These are phyloP conservation scores for Halcyon malimbica DNA, from an alignment of 2,113 vertebrate species.

Conservation along the genomic window DNA sequence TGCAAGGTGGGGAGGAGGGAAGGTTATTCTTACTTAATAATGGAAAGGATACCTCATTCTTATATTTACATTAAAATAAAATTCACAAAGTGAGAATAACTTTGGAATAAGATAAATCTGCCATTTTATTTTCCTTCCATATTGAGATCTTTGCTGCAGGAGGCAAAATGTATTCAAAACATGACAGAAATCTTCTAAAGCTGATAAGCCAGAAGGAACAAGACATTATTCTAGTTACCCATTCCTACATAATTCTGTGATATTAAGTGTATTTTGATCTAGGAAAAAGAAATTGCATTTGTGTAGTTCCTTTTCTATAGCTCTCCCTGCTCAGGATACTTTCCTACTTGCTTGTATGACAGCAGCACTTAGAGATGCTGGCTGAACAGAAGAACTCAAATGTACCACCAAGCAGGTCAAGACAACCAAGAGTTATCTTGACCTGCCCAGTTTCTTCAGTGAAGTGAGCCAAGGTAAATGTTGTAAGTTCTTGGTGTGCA, in stretches of 20 bases:
- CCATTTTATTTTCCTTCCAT: not conserved
- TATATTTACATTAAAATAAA: conserved; percentile 31
- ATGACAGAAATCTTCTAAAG: not conserved
- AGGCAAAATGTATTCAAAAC: not conserved
- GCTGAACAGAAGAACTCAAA: not conserved
- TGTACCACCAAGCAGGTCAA: not conserved
- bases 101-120: not conserved
- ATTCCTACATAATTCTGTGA: not conserved
- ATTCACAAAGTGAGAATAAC: not conserved
- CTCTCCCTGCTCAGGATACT: not conserved
- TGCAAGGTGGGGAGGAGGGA: not conserved
- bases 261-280: not conserved
- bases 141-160: not conserved
- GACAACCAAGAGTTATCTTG: not conserved
- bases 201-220: not conserved
- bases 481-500: not conserved
- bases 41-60: not conserved
- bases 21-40: not conserved
- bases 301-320: not conserved
- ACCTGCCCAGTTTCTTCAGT: not conserved
- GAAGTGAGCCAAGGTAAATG: not conserved
- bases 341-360: not conserved
- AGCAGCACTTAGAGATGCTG: not conserved
- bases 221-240: not conserved
- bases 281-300: not conserved